Percentiles rank a stretch among this genome's conserved stretches.
Evolutionary conservation across 2,797 vertebrate species (phyloP).

Genomic region (Jordanella pulchra): DNA sequence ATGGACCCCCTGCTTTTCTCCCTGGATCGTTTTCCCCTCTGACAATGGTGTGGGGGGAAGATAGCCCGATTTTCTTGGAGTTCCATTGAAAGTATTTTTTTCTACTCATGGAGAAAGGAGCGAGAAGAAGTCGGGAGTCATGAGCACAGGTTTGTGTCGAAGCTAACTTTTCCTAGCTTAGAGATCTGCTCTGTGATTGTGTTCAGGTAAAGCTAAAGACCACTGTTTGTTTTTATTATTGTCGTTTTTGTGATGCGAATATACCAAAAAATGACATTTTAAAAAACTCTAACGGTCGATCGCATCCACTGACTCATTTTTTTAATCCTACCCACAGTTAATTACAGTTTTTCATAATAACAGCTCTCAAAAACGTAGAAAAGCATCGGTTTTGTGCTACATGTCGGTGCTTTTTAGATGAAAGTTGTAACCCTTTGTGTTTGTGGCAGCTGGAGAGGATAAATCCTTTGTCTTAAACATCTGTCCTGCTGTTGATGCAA

Average conservation of each 20-base stretch:
- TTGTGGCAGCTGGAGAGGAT: conserved; percentile 56
- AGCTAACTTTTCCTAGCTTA: conserved; percentile 32
- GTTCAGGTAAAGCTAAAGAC: background rate
- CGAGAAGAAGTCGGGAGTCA: conserved; percentile 76
- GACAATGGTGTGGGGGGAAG: conserved; percentile 62
- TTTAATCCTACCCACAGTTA: conserved; percentile 52
- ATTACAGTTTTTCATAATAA: conserved; percentile 70
- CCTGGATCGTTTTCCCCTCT: conserved; percentile 16
- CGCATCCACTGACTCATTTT: conserved; percentile 36
- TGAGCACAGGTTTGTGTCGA: conserved; percentile 86
- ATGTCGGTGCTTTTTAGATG: conserved; percentile 32
- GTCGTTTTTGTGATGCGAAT: background rate
- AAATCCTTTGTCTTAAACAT: conserved; percentile 80
- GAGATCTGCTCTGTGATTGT: conserved; percentile 9
- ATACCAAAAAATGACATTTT: background rate
- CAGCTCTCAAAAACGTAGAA: conserved; percentile 50
- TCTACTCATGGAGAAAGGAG: conserved; percentile 82
- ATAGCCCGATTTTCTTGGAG: conserved; percentile 52
- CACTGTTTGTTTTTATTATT: background rate
- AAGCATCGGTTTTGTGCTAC: conserved; percentile 28
- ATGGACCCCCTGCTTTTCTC: conserved; percentile 22
- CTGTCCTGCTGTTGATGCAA: conserved; percentile 69
- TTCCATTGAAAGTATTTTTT: conserved; percentile 74
- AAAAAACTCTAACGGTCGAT: conserved; percentile 15
- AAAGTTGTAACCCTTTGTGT: conserved; percentile 17